Base-by-base conservation (phyloP, 1,140 invertebrate genomes). In the Pseudomyrmex flavicornis region DNA sequence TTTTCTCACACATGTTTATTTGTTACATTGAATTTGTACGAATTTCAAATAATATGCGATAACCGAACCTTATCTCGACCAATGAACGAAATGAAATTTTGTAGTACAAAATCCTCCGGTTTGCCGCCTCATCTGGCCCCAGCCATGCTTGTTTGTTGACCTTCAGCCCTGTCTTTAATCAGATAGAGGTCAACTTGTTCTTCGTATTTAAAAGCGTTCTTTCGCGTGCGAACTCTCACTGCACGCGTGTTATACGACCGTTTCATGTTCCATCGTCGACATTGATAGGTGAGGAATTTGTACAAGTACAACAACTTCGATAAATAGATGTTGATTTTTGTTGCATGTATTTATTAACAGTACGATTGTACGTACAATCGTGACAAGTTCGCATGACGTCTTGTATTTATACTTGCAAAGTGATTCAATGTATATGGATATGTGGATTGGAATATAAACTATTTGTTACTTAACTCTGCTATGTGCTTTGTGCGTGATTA, bases 181-280 rank as follows among this genome's bases (percentile, higher is more conserved):
- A 56, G 83, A 48, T 90, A 92, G 90, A 92, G 91, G 91, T 92
- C 91, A 92, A 88, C 88, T 89, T 86, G 17, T 44, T 26, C 48
- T 22, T 7, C 9, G 44, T 59, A 80, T 59, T 54, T 76, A 22
- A 8, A 75, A 15, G 10, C 44, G 69, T 35, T 65, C 61, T 62
- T 84, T 62, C 35, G 52, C 87, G 70, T 84, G 52, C 59, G 10
- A 72, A 26, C 58, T 12, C 0, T 20, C 66, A 44, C 22, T 69
- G 9, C 13, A 12, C n/a, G 44, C 7, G 20, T 26, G 54, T 15
- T 50, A 44, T 17, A 17, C 70, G 48, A 58, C 62, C 58, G 44
- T 46, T 63, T 75, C 22, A 17, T 1, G 22, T 15, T 72, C 44
- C 46, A 17, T 20, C 66, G 15, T 1, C 44, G 13, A 79, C 46